Evolutionary conservation across 2,888 invertebrate species (phyloP), one percentile per base, ranked within the genome.

Genomic region (Himalopsyche tibetana): DNA sequence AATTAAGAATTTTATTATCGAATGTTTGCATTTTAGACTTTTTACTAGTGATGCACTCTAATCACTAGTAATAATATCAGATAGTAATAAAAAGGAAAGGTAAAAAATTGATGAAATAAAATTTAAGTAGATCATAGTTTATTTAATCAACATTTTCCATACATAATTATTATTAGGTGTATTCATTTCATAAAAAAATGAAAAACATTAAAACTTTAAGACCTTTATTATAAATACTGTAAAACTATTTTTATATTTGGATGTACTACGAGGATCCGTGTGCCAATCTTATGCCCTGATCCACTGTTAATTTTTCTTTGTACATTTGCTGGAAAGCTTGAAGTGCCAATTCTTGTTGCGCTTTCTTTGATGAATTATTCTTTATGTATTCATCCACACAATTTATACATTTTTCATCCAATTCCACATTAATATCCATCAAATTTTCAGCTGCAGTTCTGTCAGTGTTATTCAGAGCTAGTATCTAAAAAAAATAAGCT

Each of bases 321-420:
- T 94, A 93, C n/a, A 95, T 89, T 90, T 96, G 96, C 89, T 94
- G 94, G 89, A 95, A 95, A 6, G 95, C 94, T 90, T 96, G 96
- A n/a, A 97, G 90, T 0, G 96, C 95, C 80, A 96, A 90, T 89
- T 96, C 95, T 79, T 97, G 93, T 86, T 95, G 95, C 5, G 94
- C 94, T 91, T 94, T 95, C 91, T 95, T 95, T 1, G 94, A 90
- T 0, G 96, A 94, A 89, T 95, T 94, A 51, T 93, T 91, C 17
- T 92, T 91, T 17, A 96, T 94, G 90, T 95, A 97, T 86, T 93
- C 92, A 89, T 95, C 94, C 82, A 96, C 91, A 88, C 94, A 94
- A 82, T 94, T 92, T 0, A 94, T 88, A 87, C 94, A 94, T 89
- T 94, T 91, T 82, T 93, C 94, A 89, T 95, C 94, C 42, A 93